Percentiles rank a stretch among this genome's conserved stretches.
Evolutionary conservation across 2,888 invertebrate genomes (phyloP).

Genomic region (Muscina levida): DNA sequence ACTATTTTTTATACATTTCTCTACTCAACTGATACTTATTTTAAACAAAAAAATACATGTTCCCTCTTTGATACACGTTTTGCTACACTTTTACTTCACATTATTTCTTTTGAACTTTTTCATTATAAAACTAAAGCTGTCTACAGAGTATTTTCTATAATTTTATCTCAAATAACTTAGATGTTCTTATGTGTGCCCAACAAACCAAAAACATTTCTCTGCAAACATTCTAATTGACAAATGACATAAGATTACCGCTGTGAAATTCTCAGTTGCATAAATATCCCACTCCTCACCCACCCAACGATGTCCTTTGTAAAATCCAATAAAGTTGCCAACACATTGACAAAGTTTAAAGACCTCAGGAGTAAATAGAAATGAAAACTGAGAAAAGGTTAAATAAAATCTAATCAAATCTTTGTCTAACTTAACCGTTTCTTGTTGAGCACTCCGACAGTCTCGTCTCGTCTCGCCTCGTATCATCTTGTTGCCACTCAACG

Average conservation of each 20-base stretch:
- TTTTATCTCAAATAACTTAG: too few species aligned
- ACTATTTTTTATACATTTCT: too few species aligned
- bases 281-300: background rate
- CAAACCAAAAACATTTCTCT: too few species aligned
- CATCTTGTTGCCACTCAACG: background rate
- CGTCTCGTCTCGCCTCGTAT: background rate
- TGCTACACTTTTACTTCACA: too few species aligned
- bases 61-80: too few species aligned
- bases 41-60: too few species aligned
- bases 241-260: background rate
- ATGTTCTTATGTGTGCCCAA: too few species aligned
- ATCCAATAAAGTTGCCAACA: background rate
- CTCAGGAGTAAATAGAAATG: background rate
- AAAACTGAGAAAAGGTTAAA: slow-evolving; percentile 3
- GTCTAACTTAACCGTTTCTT: background rate
- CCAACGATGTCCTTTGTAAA: background rate
- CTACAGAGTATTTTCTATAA: too few species aligned
- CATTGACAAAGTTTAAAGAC: background rate
- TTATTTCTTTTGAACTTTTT: too few species aligned
- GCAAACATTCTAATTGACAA: background rate
- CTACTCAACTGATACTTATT: too few species aligned
- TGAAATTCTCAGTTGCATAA: too few species aligned
- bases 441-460: background rate
- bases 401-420: slow-evolving; percentile 19
- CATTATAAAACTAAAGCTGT: too few species aligned